These are phyloP conservation scores for Leptonema lineaticorne DNA, from an alignment of 1,140 invertebrate genomes.

Conservation along the genomic window DNA sequence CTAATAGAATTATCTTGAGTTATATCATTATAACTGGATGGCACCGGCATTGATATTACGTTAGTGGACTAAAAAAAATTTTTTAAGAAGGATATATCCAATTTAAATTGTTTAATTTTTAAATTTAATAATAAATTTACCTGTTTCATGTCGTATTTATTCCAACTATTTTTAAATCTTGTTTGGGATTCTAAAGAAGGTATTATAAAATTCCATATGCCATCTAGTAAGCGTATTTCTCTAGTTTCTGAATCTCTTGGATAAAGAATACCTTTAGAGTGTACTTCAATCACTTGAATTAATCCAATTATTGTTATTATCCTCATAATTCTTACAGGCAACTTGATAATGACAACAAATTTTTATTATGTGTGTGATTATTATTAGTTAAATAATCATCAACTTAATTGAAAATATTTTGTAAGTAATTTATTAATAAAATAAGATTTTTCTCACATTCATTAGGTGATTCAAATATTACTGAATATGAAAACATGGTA, in stretches of 20 bases:
- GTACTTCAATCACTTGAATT: too few relatives aligned
- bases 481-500: too few relatives aligned
- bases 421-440: too few relatives aligned
- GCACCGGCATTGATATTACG: conserved; percentile 87
- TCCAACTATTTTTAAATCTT: conserved; percentile 80
- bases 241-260: conserved; percentile 80
- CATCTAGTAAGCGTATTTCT: conserved; percentile 75
- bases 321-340: too few relatives aligned
- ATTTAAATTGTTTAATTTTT: not conserved
- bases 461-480: too few relatives aligned
- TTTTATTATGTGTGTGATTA: too few relatives aligned
- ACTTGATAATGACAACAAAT: too few relatives aligned
- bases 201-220: conserved; percentile 85
- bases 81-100: too few relatives aligned
- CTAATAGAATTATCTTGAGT: conserved; percentile 75
- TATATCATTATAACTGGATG: conserved; percentile 94
- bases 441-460: too few relatives aligned
- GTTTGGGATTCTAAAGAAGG: conserved; percentile 63
- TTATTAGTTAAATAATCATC: too few relatives aligned
- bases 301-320: too few relatives aligned
- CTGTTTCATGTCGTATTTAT: conserved; percentile 61
- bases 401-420: too few relatives aligned
- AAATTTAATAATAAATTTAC: conserved; percentile 37
- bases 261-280: conserved; percentile 77
- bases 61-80: conserved; percentile 55